A percentile compares a stretch with the other conserved stretches of the same genome.
Evolutionary conservation across 2,888 invertebrate species (phyloP).

Genomic region (Rhabditophanes sp.): DNA sequence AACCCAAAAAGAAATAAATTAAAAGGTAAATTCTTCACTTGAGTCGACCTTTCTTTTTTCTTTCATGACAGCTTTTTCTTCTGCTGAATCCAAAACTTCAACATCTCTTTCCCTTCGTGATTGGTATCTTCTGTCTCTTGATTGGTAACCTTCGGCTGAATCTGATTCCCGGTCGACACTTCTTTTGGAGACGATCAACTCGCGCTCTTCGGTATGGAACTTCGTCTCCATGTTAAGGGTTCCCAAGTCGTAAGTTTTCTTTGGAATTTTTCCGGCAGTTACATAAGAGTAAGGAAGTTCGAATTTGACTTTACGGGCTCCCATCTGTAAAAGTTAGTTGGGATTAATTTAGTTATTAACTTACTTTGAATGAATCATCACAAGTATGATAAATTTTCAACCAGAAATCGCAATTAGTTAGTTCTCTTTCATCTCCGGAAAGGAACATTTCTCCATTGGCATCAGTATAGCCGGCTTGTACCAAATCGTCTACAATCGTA

Average conservation of each 20-base stretch:
- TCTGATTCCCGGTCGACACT: too few species aligned
- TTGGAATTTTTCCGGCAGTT: conserved; percentile 14
- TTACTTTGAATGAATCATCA: conserved; percentile 22
- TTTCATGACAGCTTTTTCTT: too few species aligned
- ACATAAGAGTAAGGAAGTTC: conserved; percentile 18
- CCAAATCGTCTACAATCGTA: conserved; percentile 20
- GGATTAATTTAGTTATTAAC: neutral
- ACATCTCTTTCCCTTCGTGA: too few species aligned
- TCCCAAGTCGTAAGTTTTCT: conserved; percentile 19
- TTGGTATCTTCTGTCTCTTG: too few species aligned
- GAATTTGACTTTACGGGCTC: conserved; percentile 17
- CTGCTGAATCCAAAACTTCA: too few species aligned
- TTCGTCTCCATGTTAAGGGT: conserved; percentile 22
- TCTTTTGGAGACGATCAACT: conserved; percentile 6
- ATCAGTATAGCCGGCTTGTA: conserved; percentile 24
- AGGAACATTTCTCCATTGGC: conserved; percentile 15
- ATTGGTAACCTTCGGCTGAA: too few species aligned
- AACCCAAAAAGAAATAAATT: too few species aligned
- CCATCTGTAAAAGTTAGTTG: conserved; percentile 12
- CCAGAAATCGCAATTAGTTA: conserved; percentile 24
- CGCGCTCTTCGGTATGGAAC: conserved; percentile 11
- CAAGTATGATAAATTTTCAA: conserved; percentile 27
- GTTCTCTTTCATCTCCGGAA: conserved; percentile 14
- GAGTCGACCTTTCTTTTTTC: too few species aligned
- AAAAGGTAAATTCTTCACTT: too few species aligned